phyloP scores from a whole-genome alignment of 2,888 invertebrate genomes.

The Priocnemis perturbator region DNA sequence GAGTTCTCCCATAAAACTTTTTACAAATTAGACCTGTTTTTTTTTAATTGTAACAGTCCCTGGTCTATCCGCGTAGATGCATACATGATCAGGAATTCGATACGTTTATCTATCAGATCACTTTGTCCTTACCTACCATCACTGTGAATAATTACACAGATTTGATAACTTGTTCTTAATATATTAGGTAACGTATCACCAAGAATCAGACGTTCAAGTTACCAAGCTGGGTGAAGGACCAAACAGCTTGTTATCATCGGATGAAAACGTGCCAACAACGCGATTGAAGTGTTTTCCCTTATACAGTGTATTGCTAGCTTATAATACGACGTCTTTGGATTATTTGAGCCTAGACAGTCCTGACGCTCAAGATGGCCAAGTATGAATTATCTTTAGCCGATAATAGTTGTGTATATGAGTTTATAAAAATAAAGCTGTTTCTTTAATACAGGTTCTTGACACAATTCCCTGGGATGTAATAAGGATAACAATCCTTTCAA shows the following conservation, averaged over 20 bases:
- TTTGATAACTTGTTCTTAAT: not conserved
- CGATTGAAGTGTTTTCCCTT: slow-evolving; percentile 91
- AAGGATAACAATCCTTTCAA: slow-evolving; percentile 69
- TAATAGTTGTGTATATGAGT: not conserved
- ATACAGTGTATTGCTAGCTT: slow-evolving; percentile 87
- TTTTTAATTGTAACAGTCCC: not conserved
- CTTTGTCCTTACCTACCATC: not conserved
- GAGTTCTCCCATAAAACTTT: not conserved
- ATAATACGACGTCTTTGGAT: slow-evolving; percentile 82
- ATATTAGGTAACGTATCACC: slow-evolving; percentile 70
- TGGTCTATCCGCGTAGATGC: not conserved
- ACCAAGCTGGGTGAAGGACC: slow-evolving; percentile 72
- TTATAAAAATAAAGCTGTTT: not conserved
- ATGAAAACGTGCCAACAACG: slow-evolving; percentile 74
- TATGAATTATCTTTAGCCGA: slow-evolving; percentile 28
- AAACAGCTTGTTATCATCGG: slow-evolving; percentile 67
- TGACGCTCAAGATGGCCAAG: slow-evolving; percentile 69
- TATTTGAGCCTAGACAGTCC: slow-evolving; percentile 81
- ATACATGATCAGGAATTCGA: not conserved
- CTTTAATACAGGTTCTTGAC: slow-evolving; percentile 65
- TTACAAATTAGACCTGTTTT: too few relatives aligned
- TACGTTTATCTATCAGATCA: not conserved
- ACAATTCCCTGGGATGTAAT: slow-evolving; percentile 72
- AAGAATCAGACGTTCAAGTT: slow-evolving; percentile 72
- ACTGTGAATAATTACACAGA: too few relatives aligned